A percentile compares a stretch with the other conserved stretches of the same genome.
These are phyloP conservation scores for Chaenogobius annularis DNA, from an alignment of 2,113 vertebrate species.

Conservation along the genomic window DNA sequence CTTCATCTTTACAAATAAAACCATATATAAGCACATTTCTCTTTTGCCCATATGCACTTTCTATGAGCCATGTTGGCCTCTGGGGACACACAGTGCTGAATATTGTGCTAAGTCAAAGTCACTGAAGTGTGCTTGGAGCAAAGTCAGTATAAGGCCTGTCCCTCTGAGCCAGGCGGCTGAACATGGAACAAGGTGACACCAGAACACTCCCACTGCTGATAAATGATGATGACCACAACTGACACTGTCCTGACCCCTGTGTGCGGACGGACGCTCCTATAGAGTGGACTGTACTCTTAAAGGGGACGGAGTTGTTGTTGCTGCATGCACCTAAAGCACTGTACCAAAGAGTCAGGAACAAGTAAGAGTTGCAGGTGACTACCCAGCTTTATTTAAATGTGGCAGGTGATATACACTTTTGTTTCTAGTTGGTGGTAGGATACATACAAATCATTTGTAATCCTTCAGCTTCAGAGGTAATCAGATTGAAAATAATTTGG, in stretches of 20 bases:
- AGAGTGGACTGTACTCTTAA: not conserved
- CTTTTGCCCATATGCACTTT: slow-evolving; percentile 7
- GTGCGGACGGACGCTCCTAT: slow-evolving; percentile 12
- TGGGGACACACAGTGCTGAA: not conserved
- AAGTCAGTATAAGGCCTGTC: slow-evolving; percentile 36
- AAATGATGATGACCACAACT: slow-evolving; percentile 34
- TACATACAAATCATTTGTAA: too few species aligned
- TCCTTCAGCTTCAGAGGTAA: too few species aligned
- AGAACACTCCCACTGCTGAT: slow-evolving; percentile 19
- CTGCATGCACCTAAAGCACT: too few species aligned
- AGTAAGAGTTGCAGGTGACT: too few species aligned
- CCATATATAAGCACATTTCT: not conserved
- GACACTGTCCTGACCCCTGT: slow-evolving; percentile 25
- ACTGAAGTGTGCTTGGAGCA: slow-evolving; percentile 21
- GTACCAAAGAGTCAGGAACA: too few species aligned
- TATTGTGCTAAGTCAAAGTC: slow-evolving; percentile 37
- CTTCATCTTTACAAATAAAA: not conserved
- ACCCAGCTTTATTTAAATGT: too few species aligned
- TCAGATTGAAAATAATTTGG: too few species aligned
- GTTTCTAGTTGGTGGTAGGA: too few species aligned
- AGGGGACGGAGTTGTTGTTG: not conserved
- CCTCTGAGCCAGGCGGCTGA: slow-evolving; percentile 14
- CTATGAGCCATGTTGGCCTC: not conserved
- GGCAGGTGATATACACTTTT: too few species aligned
- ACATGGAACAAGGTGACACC: slow-evolving; percentile 52